A percentile compares a stretch with the other conserved stretches of the same genome.
Evolutionary conservation across 2,888 invertebrate genomes (phyloP).

Genomic region (Yponomeuta evonymella): DNA sequence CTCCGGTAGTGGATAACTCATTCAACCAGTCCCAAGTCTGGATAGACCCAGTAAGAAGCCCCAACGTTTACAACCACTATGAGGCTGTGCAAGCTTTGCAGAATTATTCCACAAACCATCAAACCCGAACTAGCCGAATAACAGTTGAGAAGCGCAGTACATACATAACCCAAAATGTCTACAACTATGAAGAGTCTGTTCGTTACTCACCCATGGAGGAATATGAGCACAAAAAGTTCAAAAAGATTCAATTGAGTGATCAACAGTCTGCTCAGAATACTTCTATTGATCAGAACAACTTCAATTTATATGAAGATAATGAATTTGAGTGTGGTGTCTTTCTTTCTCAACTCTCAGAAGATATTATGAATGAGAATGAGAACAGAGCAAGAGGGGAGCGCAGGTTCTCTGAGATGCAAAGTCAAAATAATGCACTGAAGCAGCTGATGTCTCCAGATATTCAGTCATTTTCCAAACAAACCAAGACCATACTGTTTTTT

Average conservation of each 20-base stretch:
- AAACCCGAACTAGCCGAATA: conserved; percentile 36
- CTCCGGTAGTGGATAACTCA: conserved; percentile 31
- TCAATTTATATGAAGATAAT: conserved; percentile 46
- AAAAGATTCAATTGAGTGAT: conserved; percentile 33
- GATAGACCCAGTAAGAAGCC: conserved; percentile 59
- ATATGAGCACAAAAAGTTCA: conserved; percentile 40
- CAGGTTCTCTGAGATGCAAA: conserved; percentile 38
- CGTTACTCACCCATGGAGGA: conserved; percentile 34
- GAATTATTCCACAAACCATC: conserved; percentile 39
- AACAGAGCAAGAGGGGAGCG: conserved; percentile 37
- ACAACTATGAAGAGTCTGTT: conserved; percentile 43
- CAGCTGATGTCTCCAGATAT: conserved; percentile 61
- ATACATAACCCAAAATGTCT: conserved; percentile 57
- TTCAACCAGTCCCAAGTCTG: conserved; percentile 54
- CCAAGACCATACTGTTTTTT: conserved; percentile 57
- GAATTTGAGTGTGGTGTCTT: conserved; percentile 55
- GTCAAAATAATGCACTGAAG: conserved; percentile 52
- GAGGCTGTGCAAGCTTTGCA: conserved; percentile 35
- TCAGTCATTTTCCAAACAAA: conserved; percentile 49
- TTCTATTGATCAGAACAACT: conserved; percentile 20
- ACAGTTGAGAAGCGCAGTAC: conserved; percentile 47
- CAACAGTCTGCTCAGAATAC: conserved; percentile 23
- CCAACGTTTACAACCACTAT: conserved; percentile 53
- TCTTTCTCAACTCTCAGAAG: conserved; percentile 49
- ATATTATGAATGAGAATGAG: conserved; percentile 50